Percentiles rank a stretch among this genome's conserved stretches.
Evolutionary conservation across 2,797 vertebrate species (phyloP).

Genomic region (Enteromius argenteus): DNA sequence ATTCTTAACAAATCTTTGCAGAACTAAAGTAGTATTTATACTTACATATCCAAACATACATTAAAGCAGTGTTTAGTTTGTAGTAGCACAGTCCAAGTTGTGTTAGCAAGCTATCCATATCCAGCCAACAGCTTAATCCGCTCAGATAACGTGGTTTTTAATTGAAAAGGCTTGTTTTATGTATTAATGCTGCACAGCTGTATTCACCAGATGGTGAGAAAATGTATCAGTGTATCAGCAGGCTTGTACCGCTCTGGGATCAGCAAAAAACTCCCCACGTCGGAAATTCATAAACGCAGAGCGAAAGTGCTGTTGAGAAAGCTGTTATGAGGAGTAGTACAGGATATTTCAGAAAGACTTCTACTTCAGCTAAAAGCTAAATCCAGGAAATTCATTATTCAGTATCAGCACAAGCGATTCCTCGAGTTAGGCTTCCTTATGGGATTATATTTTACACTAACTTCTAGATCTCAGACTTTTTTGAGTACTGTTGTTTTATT

Average conservation of each 20-base stretch:
- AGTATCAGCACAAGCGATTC: constrained; percentile 53
- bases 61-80: constrained; percentile 32
- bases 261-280: not conserved
- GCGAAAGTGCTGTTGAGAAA: constrained; percentile 4
- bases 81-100: constrained; percentile 24
- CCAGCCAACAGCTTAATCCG: constrained; percentile 12
- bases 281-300: not conserved
- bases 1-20: not conserved
- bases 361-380: constrained; percentile 39
- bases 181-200: constrained; percentile 34
- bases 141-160: constrained; percentile 16
- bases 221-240: not conserved
- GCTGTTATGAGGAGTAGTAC: constrained; percentile 11
- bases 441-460: constrained; percentile 10
- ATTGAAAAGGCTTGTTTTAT: constrained; percentile 26
- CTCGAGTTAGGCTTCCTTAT: constrained; percentile 44
- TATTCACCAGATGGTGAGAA: constrained; percentile 28
- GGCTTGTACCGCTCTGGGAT: constrained; percentile 9
- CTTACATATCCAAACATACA: constrained; percentile 31
- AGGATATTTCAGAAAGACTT: constrained; percentile 39
- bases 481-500: constrained; percentile 37
- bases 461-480: constrained; percentile 8
- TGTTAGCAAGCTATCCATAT: constrained; percentile 3
- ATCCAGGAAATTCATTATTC: constrained; percentile 57
- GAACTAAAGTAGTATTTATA: constrained; percentile 14